A percentile compares a stretch with the other conserved stretches of the same genome.
phyloP scores from a whole-genome alignment of 2,113 vertebrate species.

The Malurus alboscapulatus region DNA sequence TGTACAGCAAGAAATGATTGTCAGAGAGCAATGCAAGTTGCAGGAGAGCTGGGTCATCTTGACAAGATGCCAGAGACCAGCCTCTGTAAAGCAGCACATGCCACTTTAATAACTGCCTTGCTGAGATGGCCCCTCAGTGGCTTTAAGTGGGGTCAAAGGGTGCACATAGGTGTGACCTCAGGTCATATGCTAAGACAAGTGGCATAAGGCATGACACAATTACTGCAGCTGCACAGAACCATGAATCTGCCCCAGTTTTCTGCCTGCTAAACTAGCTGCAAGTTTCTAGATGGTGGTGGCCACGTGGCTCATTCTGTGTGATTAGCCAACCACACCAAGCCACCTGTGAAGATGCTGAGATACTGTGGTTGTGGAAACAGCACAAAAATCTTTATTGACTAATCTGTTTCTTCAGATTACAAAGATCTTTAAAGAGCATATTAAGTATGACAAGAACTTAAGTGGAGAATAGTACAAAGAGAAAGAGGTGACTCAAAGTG shows the following conservation, averaged over 20 bases:
- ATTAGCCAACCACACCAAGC: background rate
- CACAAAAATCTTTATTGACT: background rate
- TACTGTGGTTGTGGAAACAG: background rate
- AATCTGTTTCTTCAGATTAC: background rate
- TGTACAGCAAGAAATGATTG: background rate
- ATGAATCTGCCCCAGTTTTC: background rate
- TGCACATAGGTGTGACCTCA: background rate
- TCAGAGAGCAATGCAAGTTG: background rate
- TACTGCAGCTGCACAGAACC: background rate
- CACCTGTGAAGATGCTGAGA: background rate
- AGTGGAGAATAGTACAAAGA: background rate
- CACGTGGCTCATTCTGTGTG: background rate
- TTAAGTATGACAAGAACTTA: background rate
- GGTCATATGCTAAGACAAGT: background rate
- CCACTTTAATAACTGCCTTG: background rate
- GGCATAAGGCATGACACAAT: background rate
- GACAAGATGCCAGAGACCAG: background rate
- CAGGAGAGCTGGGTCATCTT: background rate
- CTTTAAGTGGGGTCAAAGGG: slow-evolving; percentile 9
- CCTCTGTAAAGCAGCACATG: background rate
- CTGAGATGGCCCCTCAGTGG: background rate
- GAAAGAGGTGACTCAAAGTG: background rate
- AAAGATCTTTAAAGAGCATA: background rate
- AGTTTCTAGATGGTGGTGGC: background rate
- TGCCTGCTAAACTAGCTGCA: background rate